Base-by-base conservation (phyloP, 2,113 vertebrate species). In the Dasyornis broadbenti region DNA sequence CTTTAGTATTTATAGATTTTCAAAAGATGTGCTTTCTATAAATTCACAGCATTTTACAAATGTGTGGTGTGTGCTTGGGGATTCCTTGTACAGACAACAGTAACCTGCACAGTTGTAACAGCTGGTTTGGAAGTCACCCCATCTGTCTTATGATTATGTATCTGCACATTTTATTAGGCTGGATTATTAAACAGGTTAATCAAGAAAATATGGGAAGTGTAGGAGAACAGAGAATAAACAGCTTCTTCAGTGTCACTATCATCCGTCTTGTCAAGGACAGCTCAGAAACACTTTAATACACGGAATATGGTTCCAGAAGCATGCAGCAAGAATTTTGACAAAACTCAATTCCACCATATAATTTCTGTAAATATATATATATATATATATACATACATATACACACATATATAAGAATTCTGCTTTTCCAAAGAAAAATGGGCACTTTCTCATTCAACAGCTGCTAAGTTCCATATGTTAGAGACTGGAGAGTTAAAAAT, bases 171-270 rank as follows among this genome's bases (percentile, higher is more conserved):
- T 94, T 79, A 81, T 86, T 85, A 73, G 73, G 71, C 72, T 61
- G 50, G 75, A 59, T 83, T 90, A 96, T 85, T 86, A 92, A 90
- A 89, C 42, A 92, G 71, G 83, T 87, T 93, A 93, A 95, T 95
- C 50, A 87, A 84, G 82, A 81, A 91, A 90, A 93, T 73, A 77
- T n/a, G 63, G 39, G 28, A 94, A 69, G 33, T 35, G 12, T 49
- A 71, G 54, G 57, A 94, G 60, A 88, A 65, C 35, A 92, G 45
- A 87, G 31, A 84, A 83, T 63, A 45, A 89, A 76, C 2, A 4
- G 50, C 26, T 90, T 83, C 56, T 93, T 89, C 45, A 40, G 24
- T 27, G 37, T 60, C 61, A 66, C 37, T 61, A 27, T 13, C 64
- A 49, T 81, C 53, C 35, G 65, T 54, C 81, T 72, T 47, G 56